Conservation (phyloP, 2,797 vertebrate species). For the Xyrichtys novacula region DNA sequence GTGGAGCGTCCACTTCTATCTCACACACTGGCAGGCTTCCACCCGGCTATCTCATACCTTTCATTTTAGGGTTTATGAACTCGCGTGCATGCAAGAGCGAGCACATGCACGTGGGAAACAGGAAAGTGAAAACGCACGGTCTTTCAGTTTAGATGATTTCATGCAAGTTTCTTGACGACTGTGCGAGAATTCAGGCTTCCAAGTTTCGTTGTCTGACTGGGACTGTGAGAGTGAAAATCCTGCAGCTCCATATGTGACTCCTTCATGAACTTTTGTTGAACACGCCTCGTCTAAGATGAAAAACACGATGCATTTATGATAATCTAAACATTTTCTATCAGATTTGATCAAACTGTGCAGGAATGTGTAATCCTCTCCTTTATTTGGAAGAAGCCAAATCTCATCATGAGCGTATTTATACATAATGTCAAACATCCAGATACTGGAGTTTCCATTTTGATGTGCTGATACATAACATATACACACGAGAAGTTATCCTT, state of each 20-base stretch:
- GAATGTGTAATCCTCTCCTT: not conserved
- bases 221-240: not conserved
- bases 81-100: slow-evolving; percentile 71
- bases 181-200: not conserved
- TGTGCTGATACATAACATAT: not conserved
- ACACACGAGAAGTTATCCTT: no score
- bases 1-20: slow-evolving; percentile 73
- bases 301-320: not conserved
- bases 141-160: slow-evolving; percentile 48
- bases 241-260: not conserved
- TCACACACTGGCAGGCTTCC: slow-evolving; percentile 68
- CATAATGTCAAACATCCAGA: not conserved
- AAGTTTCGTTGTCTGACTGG: not conserved
- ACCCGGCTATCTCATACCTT: slow-evolving; percentile 73
- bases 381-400: not conserved
- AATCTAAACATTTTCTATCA: not conserved
- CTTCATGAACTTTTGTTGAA: not conserved
- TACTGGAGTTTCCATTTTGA: not conserved
- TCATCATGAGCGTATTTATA: not conserved
- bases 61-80: slow-evolving; percentile 77
- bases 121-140: slow-evolving; percentile 56
- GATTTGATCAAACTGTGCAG: not conserved
- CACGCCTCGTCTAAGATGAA: not conserved
- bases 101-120: slow-evolving; percentile 55
- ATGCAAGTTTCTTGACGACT: slow-evolving; percentile 17